These are phyloP conservation scores for Neoitamus cyanurus DNA, from an alignment of 2,888 invertebrate genomes.

Conservation along the genomic window DNA sequence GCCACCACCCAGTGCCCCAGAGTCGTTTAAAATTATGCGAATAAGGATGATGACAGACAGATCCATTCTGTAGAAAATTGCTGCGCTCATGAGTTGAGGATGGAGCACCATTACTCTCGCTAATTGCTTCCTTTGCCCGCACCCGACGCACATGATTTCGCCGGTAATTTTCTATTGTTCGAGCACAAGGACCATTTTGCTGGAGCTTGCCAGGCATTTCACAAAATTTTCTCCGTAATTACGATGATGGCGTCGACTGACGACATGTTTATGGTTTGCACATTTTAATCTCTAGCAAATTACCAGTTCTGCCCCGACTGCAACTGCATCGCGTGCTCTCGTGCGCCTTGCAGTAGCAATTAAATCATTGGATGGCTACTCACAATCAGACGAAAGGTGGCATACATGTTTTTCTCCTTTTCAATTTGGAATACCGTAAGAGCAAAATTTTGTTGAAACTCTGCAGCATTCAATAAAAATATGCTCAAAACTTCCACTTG, in stretches of 20 bases:
- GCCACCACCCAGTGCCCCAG: neutral
- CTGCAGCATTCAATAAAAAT: neutral
- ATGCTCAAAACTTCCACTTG: neutral
- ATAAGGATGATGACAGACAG: neutral
- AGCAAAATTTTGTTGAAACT: neutral
- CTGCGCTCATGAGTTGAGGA: neutral
- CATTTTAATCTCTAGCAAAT: neutral
- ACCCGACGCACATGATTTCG: neutral
- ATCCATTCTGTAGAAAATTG: neutral
- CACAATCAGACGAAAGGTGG: neutral
- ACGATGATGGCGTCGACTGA: neutral
- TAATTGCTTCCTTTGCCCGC: neutral
- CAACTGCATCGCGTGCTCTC: neutral
- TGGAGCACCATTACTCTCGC: neutral
- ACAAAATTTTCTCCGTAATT: neutral
- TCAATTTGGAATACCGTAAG: neutral
- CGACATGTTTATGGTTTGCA: neutral
- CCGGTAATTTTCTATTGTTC: neutral
- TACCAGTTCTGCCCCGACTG: neutral
- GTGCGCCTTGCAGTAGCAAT: neutral
- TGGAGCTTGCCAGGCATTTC: neutral
- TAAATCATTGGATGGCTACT: neutral
- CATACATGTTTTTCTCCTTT: neutral
- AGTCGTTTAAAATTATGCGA: neutral
- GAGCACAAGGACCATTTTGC: neutral